Base-by-base conservation (phyloP, 2,888 invertebrate genomes). In the Dascillus cervinus region DNA sequence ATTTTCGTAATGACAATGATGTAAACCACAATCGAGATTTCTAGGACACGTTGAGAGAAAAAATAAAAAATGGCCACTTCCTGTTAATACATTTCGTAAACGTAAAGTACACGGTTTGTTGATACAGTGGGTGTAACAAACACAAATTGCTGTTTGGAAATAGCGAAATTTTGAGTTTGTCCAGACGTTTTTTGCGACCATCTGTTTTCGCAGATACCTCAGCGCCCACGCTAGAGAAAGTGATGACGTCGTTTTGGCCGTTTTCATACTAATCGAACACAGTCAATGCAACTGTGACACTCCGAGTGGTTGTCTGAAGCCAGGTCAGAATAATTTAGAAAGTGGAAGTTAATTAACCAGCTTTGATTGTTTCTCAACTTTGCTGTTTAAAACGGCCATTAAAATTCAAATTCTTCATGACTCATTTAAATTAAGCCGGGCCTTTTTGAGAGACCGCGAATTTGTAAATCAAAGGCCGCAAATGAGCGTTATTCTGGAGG, bases 161-260 rank as follows among this genome's bases (percentile, higher is more conserved):
- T n/a, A n/a, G n/a, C n/a, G 13, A 13, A 12, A 3, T 12, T 6
- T 10, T 1, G 10, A 4, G 2, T 2, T 12, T 17, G 9, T 10
- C n/a, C 20, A 25, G 25, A 21, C 12, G 23, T 23, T 27, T 33
- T 30, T 30, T 25, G 14, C 10, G 4, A 10, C 3, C 34, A 26
- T 22, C 15, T 34, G 34, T 29, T 24, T 17, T 13, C 19, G 26
- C 21, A 5, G 26, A 15, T n/a, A 20, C 13, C 27, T 13, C 9
- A 9, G 17, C 38, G 34, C 39, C 39, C 32, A 37, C 37, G 23
- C 32, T 28, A 34, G 40, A 37, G 41, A 41, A 41, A 41, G 41
- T 37, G 34, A n/a, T 32, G 26, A 41, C 37, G 41, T 41, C 41
- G 32, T 21, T n/a, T n/a, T n/a, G n/a, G n/a, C n/a, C n/a, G n/a